phyloP scores from a whole-genome alignment of 2,888 invertebrate species.

The Drosophila anomalata region DNA sequence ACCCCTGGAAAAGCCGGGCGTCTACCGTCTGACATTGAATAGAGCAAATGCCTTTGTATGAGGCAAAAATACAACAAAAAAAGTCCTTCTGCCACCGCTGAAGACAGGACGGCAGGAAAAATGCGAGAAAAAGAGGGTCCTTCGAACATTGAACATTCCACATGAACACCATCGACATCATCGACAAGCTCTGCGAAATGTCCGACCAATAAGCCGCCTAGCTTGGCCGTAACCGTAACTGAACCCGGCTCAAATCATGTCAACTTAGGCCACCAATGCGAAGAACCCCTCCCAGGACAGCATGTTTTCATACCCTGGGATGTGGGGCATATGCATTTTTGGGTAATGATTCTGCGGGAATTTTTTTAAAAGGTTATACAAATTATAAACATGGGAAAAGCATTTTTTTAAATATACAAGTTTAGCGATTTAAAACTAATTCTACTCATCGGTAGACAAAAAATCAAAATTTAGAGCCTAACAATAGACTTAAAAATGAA shows the following conservation, averaged over 20 bases:
- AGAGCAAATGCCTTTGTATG: slow-evolving; percentile 1
- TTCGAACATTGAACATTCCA: slow-evolving; percentile 27
- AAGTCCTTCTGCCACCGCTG: background rate
- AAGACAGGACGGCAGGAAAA: slow-evolving; percentile 8
- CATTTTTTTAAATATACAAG: too few relatives aligned
- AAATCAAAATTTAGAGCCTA: too few relatives aligned
- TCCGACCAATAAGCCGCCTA: slow-evolving; percentile 58
- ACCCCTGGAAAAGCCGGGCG: too few relatives aligned
- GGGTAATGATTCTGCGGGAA: too few relatives aligned
- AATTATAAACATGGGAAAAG: too few relatives aligned
- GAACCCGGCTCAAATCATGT: slow-evolving; percentile 58
- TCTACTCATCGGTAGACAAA: too few relatives aligned
- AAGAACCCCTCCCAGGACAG: background rate
- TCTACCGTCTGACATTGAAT: slow-evolving; percentile 6
- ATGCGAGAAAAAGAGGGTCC: background rate
- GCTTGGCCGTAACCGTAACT: slow-evolving; percentile 24
- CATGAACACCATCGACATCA: slow-evolving; percentile 27
- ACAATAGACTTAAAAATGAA: too few relatives aligned
- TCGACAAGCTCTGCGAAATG: slow-evolving; percentile 37
- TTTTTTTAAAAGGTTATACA: too few relatives aligned
- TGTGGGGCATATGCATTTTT: background rate
- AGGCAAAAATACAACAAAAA: background rate
- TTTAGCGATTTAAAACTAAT: too few relatives aligned
- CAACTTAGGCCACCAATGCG: slow-evolving; percentile 50
- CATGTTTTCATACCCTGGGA: slow-evolving; percentile 12